These are phyloP conservation scores for Drosophila basisetae DNA, from an alignment of 2,888 invertebrate genomes.

Conservation along the genomic window DNA sequence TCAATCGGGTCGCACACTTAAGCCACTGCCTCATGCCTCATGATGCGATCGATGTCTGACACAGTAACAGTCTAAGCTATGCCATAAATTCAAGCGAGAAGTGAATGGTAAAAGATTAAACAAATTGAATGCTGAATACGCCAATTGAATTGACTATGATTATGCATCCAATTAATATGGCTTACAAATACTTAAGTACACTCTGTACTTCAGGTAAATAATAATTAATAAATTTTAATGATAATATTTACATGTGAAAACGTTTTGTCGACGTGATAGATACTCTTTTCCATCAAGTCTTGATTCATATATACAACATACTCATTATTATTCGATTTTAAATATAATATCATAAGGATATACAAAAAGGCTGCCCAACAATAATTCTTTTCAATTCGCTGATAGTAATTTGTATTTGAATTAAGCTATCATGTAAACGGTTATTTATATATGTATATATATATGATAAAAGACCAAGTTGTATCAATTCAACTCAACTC, in stretches of 20 bases:
- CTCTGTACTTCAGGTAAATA: background rate
- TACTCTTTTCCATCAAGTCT: background rate
- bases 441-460: too few species aligned
- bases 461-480: background rate
- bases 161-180: conserved; percentile 23
- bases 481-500: background rate
- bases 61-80: background rate
- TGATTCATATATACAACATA: background rate
- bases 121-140: conserved; percentile 13
- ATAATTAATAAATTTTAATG: background rate
- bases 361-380: background rate
- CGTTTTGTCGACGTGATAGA: background rate
- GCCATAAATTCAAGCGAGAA: background rate
- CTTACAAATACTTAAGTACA: conserved; percentile 5
- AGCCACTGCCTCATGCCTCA: background rate
- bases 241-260: background rate
- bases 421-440: too few species aligned
- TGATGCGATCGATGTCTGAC: conserved; percentile 27
- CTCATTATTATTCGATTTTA: background rate
- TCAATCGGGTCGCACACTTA: conserved; percentile 1
- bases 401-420: background rate
- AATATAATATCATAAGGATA: background rate
- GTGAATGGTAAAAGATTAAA: background rate
- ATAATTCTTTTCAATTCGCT: background rate
- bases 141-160: conserved; percentile 20